These are phyloP conservation scores for Pseudotriccus pelzelni DNA, from an alignment of 2,797 vertebrate genomes.

Conservation along the genomic window DNA sequence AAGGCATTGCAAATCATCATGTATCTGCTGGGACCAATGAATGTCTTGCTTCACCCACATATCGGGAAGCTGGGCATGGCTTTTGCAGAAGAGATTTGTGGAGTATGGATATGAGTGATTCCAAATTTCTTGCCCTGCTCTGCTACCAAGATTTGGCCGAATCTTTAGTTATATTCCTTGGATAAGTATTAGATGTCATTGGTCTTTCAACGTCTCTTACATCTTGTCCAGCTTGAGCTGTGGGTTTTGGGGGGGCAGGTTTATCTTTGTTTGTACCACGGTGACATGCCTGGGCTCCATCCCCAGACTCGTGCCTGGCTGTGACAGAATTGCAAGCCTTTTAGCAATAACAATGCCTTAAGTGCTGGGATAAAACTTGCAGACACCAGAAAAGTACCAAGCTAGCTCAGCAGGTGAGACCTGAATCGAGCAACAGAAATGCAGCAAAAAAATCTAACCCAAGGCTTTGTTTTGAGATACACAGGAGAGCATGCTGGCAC, in stretches of 20 bases:
- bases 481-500: not conserved
- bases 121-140: not conserved
- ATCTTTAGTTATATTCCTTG: not conserved
- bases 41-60: not conserved
- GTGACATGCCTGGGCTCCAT: not conserved
- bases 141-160: not conserved
- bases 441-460: not conserved
- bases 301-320: not conserved
- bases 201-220: not conserved
- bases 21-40: not conserved
- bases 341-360: accelerated
- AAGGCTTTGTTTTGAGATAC: not conserved
- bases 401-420: not conserved
- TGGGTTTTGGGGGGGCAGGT: not conserved
- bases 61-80: not conserved
- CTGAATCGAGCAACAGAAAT: not conserved
- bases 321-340: not conserved
- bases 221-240: not conserved
- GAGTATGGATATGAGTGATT: not conserved
- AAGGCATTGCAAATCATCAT: not conserved
- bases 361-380: not conserved
- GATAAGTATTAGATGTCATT: not conserved
- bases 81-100: not conserved
- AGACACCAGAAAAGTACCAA: not conserved
- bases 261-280: not conserved